A percentile compares a stretch with the other conserved stretches of the same genome.
phyloP scores from a whole-genome alignment of 2,888 invertebrate genomes.

The Stratiomys singularior region DNA sequence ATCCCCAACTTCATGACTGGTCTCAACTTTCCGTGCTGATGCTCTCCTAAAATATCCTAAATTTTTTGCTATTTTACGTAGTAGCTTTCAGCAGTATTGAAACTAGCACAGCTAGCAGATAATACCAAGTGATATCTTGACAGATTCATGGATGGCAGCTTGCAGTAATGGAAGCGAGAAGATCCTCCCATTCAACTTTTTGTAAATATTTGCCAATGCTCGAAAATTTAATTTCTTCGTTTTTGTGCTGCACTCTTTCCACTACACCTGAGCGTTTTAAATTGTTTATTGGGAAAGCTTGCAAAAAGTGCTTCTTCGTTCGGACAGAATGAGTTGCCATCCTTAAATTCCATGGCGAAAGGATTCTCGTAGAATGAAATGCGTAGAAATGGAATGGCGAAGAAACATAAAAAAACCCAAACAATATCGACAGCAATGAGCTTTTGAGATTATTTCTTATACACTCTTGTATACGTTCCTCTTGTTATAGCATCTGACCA shows the following conservation, averaged over 20 bases:
- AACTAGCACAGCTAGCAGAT: constrained; percentile 31
- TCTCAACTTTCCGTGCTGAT: neutral
- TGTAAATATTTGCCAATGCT: constrained; percentile 39
- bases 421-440: no score
- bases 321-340: no score
- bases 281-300: neutral
- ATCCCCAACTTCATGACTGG: constrained; percentile 8
- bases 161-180: neutral
- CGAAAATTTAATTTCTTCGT: constrained; percentile 40
- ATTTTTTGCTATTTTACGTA: constrained; percentile 5
- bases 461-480: no score
- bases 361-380: no score
- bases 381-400: no score
- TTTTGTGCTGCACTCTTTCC: constrained; percentile 31
- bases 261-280: constrained; percentile 17
- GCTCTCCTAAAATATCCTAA: neutral
- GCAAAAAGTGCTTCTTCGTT: no score
- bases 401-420: no score
- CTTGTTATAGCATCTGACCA: no score
- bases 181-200: neutral
- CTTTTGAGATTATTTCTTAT: no score
- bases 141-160: constrained; percentile 44
- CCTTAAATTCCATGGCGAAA: no score
- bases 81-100: constrained; percentile 6
- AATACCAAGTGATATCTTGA: constrained; percentile 35